These are phyloP conservation scores for Ceratosolen fusciceps DNA, from an alignment of 1,140 invertebrate genomes.

Conservation along the genomic window DNA sequence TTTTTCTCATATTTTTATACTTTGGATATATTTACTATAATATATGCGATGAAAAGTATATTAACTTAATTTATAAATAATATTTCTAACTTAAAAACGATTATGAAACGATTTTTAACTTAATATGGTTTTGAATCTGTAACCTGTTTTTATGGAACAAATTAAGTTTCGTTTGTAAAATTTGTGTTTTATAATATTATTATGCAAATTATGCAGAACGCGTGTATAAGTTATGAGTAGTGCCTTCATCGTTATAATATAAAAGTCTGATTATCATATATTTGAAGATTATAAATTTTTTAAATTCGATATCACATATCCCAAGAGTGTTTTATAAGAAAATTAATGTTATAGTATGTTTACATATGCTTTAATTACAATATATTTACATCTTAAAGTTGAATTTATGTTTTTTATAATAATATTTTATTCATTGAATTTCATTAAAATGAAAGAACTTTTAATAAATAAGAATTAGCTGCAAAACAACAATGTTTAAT, in stretches of 20 bases:
- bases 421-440: no score
- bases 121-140: neutral
- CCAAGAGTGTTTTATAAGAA: neutral
- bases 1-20: neutral
- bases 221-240: neutral
- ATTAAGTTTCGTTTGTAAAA: neutral
- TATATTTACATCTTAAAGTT: neutral
- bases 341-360: neutral
- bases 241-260: neutral
- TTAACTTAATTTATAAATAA: neutral
- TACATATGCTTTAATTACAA: neutral
- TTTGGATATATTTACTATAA: neutral
- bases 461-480: neutral
- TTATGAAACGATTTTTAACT: neutral
- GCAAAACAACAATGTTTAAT: slow-evolving; percentile 1
- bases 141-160: neutral
- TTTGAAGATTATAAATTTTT: neutral
- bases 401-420: neutral
- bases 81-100: neutral
- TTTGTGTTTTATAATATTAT: slow-evolving; percentile 1
- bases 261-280: slow-evolving; percentile 4
- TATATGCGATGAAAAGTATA: neutral
- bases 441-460: no score
- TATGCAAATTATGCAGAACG: neutral
- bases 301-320: neutral